These are phyloP conservation scores for Dufourea novaeangliae DNA, from an alignment of 1,140 invertebrate genomes.

Conservation along the genomic window DNA sequence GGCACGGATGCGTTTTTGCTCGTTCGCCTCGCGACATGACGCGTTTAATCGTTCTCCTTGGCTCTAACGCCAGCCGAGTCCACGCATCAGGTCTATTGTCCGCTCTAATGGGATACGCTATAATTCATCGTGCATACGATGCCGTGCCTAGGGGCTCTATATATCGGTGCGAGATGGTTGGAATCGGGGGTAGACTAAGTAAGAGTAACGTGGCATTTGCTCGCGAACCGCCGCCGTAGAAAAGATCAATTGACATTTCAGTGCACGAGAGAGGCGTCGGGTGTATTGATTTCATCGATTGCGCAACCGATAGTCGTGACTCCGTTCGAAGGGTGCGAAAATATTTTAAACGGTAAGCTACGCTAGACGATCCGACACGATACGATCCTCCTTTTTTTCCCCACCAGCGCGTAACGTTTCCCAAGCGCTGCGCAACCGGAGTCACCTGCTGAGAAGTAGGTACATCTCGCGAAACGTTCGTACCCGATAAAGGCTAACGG, in stretches of 20 bases:
- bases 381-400: slow-evolving; percentile 27
- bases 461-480: slow-evolving; percentile 1
- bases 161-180: background rate
- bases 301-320: slow-evolving; percentile 43
- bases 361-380: slow-evolving; percentile 1
- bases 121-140: slow-evolving; percentile 56
- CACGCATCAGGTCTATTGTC: slow-evolving; percentile 51
- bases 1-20: slow-evolving; percentile 23
- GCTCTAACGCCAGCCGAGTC: slow-evolving; percentile 21
- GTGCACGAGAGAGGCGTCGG: slow-evolving; percentile 32
- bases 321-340: slow-evolving; percentile 45
- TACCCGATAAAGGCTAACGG: background rate
- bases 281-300: slow-evolving; percentile 65
- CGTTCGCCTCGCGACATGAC: slow-evolving; percentile 31
- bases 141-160: background rate
- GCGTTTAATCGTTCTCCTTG: slow-evolving; percentile 54
- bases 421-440: slow-evolving; percentile 12
- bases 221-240: slow-evolving; percentile 2
- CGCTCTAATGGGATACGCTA: slow-evolving; percentile 43
- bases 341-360: slow-evolving; percentile 35
- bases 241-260: slow-evolving; percentile 65
- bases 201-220: slow-evolving; percentile 54
- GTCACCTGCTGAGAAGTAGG: background rate
- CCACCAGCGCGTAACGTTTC: background rate
- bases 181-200: background rate